A percentile compares a stretch with the other conserved stretches of the same genome.
Evolutionary conservation across 2,113 vertebrate genomes (phyloP).

Genomic region (Danio rerio): DNA sequence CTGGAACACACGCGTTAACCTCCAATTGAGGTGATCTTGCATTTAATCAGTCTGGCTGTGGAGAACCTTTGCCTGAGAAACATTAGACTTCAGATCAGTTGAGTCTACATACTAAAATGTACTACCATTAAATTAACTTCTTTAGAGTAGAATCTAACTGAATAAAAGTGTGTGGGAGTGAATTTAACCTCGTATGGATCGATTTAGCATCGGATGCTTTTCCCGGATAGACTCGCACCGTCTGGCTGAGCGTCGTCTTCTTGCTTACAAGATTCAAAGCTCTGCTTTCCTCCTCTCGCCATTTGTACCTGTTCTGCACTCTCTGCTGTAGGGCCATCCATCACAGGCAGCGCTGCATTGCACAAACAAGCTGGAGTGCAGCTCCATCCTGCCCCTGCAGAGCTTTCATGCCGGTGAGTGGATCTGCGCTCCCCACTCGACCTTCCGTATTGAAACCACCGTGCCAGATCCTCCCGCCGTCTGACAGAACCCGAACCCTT

Average conservation of each 20-base stretch:
- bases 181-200: slow-evolving; percentile 36
- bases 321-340: slow-evolving; percentile 51
- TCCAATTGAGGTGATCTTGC: slow-evolving; percentile 26
- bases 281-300: background rate
- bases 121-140: slow-evolving; percentile 36
- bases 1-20: slow-evolving; percentile 16
- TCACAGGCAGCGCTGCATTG: slow-evolving; percentile 48
- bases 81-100: slow-evolving; percentile 36
- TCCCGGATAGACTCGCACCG: slow-evolving; percentile 24
- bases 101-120: slow-evolving; percentile 41
- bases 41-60: slow-evolving; percentile 43
- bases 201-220: slow-evolving; percentile 5
- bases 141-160: slow-evolving; percentile 40
- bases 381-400: slow-evolving; percentile 44
- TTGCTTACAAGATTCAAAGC: background rate
- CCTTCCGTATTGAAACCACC: slow-evolving; percentile 46
- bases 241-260: background rate
- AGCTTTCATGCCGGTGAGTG: slow-evolving; percentile 43
- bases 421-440: slow-evolving; percentile 21
- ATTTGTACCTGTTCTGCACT: slow-evolving; percentile 43
- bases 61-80: slow-evolving; percentile 36
- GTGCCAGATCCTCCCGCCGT: slow-evolving; percentile 29
- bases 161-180: slow-evolving; percentile 36
- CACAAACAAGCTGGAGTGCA: slow-evolving; percentile 45
- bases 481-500: slow-evolving; percentile 12